Base-by-base conservation (phyloP, 2,888 invertebrate genomes). In the Limulus polyphemus region DNA sequence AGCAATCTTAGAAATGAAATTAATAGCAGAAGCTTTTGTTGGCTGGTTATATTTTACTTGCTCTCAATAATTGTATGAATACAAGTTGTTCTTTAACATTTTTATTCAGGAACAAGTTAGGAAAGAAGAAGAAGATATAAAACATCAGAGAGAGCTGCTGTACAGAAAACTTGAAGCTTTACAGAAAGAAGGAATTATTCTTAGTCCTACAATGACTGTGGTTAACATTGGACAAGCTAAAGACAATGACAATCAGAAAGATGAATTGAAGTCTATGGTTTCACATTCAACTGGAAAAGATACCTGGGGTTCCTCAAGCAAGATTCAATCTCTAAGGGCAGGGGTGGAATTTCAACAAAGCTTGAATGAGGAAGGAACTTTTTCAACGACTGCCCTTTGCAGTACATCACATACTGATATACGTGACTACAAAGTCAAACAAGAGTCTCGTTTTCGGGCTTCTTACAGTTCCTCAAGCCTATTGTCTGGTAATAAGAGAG, bases 101-200 rank as follows among this genome's bases (percentile, higher is more conserved):
- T 48, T 13, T 51, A 72, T 71, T 47, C 67, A 81, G 79, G 82
- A 87, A 59, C 84, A 84, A 73, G 79, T 87, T 59, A 76, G 84
- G 57, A 83, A 83, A 0, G 89, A 91, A 65, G 88, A 90, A 72
- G 84, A 86, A 67, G 94, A 95, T 73, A 85, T 95, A 13, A 85
- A 84, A 32, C 88, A 90, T 70, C 93, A 94, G 75, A 81, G 93
- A n/a, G 94, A 95, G 72, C 87, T 92, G 71, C 79, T 95, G 12
- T 93, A 89, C 74, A 81, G 91, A 32, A 85, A 91, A 75, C 82
- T 93, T 75, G 93, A 95, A 74, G 81, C 88, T 57, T 78, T 93
- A 54, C 85, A 87, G 61, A 84, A 83, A 67, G 87, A 88, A 75
- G 88, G 88, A 3, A 79, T 87, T 57, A 75, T 85, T 55, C 78